Base-by-base conservation (phyloP, 2,113 vertebrate species). In the Sterrhoptilus dennistouni region DNA sequence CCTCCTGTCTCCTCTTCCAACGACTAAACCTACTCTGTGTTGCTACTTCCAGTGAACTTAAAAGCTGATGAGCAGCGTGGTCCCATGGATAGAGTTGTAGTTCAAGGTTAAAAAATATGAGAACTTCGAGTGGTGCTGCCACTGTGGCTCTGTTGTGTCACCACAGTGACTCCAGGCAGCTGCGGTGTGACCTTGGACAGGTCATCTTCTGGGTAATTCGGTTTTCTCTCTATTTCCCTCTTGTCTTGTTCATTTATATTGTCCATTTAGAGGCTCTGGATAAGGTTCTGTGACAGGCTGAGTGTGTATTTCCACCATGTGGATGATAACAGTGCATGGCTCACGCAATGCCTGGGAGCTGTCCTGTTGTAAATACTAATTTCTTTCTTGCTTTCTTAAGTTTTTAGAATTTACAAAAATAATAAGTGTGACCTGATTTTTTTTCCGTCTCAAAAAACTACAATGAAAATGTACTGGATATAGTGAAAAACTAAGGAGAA, bases 391-490 rank as follows among this genome's bases (percentile, higher is more conserved):
- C 12, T 77, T 28, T 36, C n/a, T n/a, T 23, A 27, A 1, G 0
- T 20, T 91, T 52, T 56, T 38, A 64, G 60, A n/a, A 68, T 75
- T 95, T 82, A 28, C 28, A 68, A n/a, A 64, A 44, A 15, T 40
- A 44, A 15, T 40, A 49, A 68, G 6, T 15, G 18, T 35, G n/a
- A 38, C 8, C 18, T 42, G 12, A 35, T 45, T 53, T 45, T 29
- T 65, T 0, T 0, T 2, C 2, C 2, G n/a, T 2, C 3, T 22
- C 6, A 24, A 19, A 66, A 49, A 64, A 9, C 36, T 61, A 12
- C n/a, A n/a, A 17, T 54, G 38, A 16, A 81, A 42, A 38, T 59
- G 1, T 81, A 18, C 13, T 47, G 23, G 33, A 35, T 35, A 28
- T 11, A 36, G 8, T 61, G 12, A 91, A 91, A 91, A 93, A 42